Evolutionary conservation across 2,888 invertebrate genomes (phyloP), one percentile per base, ranked within the genome.

Genomic region (Conistra vaccinii): DNA sequence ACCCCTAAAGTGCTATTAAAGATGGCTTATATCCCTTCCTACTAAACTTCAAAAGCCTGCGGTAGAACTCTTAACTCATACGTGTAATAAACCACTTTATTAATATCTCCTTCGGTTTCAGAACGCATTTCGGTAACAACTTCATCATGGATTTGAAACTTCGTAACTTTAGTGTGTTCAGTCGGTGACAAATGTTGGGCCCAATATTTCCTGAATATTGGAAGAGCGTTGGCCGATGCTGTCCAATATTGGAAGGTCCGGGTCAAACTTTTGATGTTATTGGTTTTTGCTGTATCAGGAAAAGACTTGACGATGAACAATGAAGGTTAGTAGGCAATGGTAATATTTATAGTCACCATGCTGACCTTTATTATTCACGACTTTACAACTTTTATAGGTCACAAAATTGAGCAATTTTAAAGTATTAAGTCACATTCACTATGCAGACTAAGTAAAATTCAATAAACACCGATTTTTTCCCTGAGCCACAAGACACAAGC

Each of bases 61-160:
- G 32, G 29, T 61, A 23, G 51, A 78, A 32, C 6, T 53, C 26
- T 35, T 48, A 58, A 57, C 48, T 55, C 35, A 35, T 65, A 66
- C 26, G 61, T 55, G 42, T 69, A 69, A 74, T 81, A 74, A 83
- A 83, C 74, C 69, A 75, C 35, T 83, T 62, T 67, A 66, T 14
- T 80, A 67, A 58, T 65, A 80, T 48, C 67, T 67, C 55, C 58
- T 63, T 58, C 39, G 62, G 53, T 62, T 80, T 55, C 48, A 70
- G 70, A 74, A 63, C 63, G 68, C 78, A 63, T 80, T 77, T 73
- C 32, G 63, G 67, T 78, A 63, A 76, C 85, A 69, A 82, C 69
- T 85, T 85, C 83, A 82, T 82, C 82, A 76, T 57, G 55, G 73
- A 29, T 79, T 48, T 32, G 53, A 67, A 85, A 80, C 71, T 85